A percentile compares a stretch with the other conserved stretches of the same genome.
These are phyloP conservation scores for Sarcophaga bullata DNA, from an alignment of 1,140 invertebrate genomes.

Conservation along the genomic window DNA sequence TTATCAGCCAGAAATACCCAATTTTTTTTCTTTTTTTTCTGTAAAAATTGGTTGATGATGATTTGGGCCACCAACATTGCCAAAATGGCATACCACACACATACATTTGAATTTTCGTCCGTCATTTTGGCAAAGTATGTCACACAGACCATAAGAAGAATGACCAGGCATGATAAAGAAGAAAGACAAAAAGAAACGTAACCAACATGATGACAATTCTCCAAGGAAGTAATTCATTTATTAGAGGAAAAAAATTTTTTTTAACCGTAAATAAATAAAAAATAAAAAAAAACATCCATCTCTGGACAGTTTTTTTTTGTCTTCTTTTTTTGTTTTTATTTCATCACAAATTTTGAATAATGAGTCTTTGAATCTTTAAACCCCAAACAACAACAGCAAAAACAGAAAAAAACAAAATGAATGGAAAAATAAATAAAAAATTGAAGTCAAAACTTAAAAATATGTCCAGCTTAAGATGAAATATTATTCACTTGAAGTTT, in stretches of 20 bases:
- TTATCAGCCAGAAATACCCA: too few relatives aligned
- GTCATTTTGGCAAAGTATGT: constrained; percentile 23
- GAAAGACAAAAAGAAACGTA: background rate
- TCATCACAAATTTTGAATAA: constrained; percentile 40
- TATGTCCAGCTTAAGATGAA: constrained; percentile 30
- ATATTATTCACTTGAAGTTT: constrained; percentile 20
- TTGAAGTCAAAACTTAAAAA: background rate
- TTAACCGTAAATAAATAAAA: constrained; percentile 33
- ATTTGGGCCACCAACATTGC: too few relatives aligned
- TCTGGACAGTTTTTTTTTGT: background rate
- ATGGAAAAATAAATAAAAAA: too few relatives aligned
- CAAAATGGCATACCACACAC: background rate
- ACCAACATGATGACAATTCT: constrained; percentile 28
- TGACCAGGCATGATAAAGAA: constrained; percentile 21
- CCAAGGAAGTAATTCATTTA: constrained; percentile 41
- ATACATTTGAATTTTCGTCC: constrained; percentile 11
- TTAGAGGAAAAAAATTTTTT: background rate
- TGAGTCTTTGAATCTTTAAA: constrained; percentile 32
- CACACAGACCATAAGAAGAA: background rate
- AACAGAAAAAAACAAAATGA: background rate
- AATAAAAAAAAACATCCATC: constrained; percentile 29
- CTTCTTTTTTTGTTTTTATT: background rate
- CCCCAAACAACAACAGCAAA: background rate
- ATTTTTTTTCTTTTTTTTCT: too few relatives aligned
- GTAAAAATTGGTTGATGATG: background rate